A percentile compares a stretch with the other conserved stretches of the same genome.
Evolutionary conservation across 2,113 vertebrate genomes (phyloP).

Genomic region (Crypturellus undulatus): DNA sequence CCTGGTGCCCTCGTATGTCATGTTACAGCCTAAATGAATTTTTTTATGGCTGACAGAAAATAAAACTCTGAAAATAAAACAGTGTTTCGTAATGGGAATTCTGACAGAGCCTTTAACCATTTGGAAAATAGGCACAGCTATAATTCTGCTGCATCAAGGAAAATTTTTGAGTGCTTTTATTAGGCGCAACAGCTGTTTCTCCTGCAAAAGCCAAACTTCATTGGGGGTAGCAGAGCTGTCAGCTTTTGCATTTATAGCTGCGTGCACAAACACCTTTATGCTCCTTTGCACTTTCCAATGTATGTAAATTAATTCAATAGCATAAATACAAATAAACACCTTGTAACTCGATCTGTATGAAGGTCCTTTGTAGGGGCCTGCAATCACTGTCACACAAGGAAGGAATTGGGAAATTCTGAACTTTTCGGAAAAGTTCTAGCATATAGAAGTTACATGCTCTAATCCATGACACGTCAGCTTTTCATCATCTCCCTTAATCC

Average conservation of each 20-base stretch:
- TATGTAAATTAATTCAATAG: slow-evolving; percentile 73
- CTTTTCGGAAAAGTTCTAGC: not conserved
- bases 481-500: not conserved
- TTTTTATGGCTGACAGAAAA: slow-evolving; percentile 58
- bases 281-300: slow-evolving; percentile 33
- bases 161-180: slow-evolving; percentile 75
- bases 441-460: accelerated
- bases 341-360: slow-evolving; percentile 55
- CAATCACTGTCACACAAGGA: not conserved
- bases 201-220: slow-evolving; percentile 73
- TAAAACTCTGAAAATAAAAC: slow-evolving; percentile 37
- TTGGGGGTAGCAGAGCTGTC: slow-evolving; percentile 62
- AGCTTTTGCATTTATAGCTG: slow-evolving; percentile 68
- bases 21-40: slow-evolving; percentile 39
- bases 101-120: slow-evolving; percentile 67
- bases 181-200: slow-evolving; percentile 81
- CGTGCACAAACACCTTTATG: slow-evolving; percentile 67
- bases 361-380: not conserved
- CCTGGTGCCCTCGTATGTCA: slow-evolving; percentile 10
- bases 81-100: slow-evolving; percentile 54
- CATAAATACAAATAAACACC: slow-evolving; percentile 76
- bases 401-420: not conserved
- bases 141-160: slow-evolving; percentile 75
- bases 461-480: not conserved
- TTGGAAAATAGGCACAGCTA: slow-evolving; percentile 63